Evolutionary conservation across 2,113 vertebrate genomes (phyloP).

Genomic region (Tetrao urogallus): DNA sequence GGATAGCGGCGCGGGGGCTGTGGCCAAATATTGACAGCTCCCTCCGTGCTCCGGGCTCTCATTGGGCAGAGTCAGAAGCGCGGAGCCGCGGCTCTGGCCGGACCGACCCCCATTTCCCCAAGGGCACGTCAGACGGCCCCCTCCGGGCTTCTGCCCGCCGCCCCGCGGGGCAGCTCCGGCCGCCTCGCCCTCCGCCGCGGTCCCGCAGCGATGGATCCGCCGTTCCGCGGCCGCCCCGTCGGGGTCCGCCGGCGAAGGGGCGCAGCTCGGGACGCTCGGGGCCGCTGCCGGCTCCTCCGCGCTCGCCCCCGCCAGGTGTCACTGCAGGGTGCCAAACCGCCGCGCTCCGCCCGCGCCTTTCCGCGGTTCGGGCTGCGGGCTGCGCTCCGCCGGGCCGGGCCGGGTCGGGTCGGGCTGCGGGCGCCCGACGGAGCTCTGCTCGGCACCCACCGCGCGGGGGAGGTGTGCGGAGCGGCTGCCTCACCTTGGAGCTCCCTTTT

Average conservation of each 20-base stretch:
- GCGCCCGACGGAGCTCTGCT: background rate
- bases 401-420: too few relatives aligned
- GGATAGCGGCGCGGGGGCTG: constrained; percentile 49
- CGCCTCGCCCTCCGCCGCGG: background rate
- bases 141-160: background rate
- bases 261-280: background rate
- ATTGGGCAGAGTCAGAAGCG: constrained; percentile 77
- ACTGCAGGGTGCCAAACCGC: constrained; percentile 14
- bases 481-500: background rate
- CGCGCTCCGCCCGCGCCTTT: background rate
- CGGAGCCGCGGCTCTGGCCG: constrained; percentile 39
- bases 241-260: background rate
- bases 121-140: background rate
- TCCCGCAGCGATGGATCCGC: background rate
- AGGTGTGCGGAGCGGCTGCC: too few relatives aligned
- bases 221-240: background rate
- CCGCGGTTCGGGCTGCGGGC: background rate
- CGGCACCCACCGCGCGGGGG: background rate
- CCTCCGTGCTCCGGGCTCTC: constrained; percentile 66
- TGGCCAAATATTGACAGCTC: constrained; percentile 70
- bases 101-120: background rate
- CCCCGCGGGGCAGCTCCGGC: background rate
- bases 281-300: background rate
- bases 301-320: constrained; percentile 41
- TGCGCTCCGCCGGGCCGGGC: background rate